Evolutionary conservation across 2,888 invertebrate genomes (phyloP), one percentile per base, ranked within the genome.

Genomic region (Coenonympha glycerion): DNA sequence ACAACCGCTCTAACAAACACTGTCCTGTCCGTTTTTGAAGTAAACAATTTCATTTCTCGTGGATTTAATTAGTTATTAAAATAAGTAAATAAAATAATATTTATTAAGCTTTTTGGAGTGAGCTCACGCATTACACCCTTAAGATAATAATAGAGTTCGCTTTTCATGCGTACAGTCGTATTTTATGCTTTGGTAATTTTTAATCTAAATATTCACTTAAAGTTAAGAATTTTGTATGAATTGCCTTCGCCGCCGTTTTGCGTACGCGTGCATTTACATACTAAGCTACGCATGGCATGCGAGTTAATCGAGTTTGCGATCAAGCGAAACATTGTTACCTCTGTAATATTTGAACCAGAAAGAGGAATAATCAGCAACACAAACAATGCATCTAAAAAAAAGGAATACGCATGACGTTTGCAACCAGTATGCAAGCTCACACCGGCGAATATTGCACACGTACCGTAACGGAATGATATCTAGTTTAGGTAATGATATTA

Each of bases 1-100:
- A 69, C 68, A 68, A 68, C 75, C 76, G 81, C 80, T 75, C 77
- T 80, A 78, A 69, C 68, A 68, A 68, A 75, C 76, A 81, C 80
- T 75, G 77, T 80, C 79, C 79, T 61, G 59, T 60, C 60, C 61
- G 80, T 78, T 71, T n/a, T 79, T 75, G 63, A 58, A 66, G 28
- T 77, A 78, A 76, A 74, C 64, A 59, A 50, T 54, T 50, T 53
- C 52, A 39, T 15, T 42, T 48, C 44, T 9, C n/a, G n/a, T n/a
- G n/a, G n/a, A n/a, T n/a, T n/a, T n/a, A n/a, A n/a, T n/a, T 15
- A 9, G 15, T 15, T n/a, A 24, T 15, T 24, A 21, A 13, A 22
- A 22, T 13, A 26, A 26, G 28, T 28, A 16, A 28, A 18, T 41
- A n/a, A 41, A 16, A 28, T 41, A 11, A 18, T 41, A 41, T 49